Evolutionary conservation across 1,140 invertebrate genomes (phyloP), one percentile per base, ranked within the genome.

Genomic region (Drosophila burlai): DNA sequence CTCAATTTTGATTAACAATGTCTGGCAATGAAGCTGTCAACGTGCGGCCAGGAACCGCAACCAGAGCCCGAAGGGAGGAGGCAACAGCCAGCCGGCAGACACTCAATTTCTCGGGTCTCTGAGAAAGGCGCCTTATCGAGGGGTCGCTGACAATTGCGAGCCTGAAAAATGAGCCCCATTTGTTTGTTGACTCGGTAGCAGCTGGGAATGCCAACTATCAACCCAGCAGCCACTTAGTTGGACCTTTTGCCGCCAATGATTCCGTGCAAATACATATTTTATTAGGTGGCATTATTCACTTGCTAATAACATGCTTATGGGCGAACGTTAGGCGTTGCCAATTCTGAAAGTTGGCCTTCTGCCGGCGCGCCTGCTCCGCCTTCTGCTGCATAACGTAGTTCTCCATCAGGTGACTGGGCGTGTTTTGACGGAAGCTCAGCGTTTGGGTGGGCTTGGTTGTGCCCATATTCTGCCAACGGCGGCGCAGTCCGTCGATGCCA

Each of bases 1-100:
- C 84, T 87, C 83, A 89, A 89, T 89, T 89, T 89, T 89, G 83
- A 89, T 87, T 89, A 89, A 89, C 83, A 89, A 87, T 89, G 84
- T 87, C 83, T 83, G 84, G 77, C 80, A 73, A 87, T 81, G 84
- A 83, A 87, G 84, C 83, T 89, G 84, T 89, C 84, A 89, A 89
- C 84, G 77, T 83, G 73, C 72, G 73, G 81, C 52, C 55, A 77
- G 47, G 45, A 31, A 68, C 59, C 62, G 21, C 55, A 57, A 40
- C 54, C 21, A 55, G 54, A 21, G 11, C 36, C 43, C 50, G 29
- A 4, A 34, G 43, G 13, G 18, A 49, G 54, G 26, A 18, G 26
- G 26, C 5, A 18, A 5, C n/a, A 34, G 49, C 16, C 49, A 52
- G n/a, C 29, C 29, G 24, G 24, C 46, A 64, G 50, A 34, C 40